Evolutionary conservation across 2,113 vertebrate species (phyloP).

Genomic region (Rhinopomastus cyanomelas): DNA sequence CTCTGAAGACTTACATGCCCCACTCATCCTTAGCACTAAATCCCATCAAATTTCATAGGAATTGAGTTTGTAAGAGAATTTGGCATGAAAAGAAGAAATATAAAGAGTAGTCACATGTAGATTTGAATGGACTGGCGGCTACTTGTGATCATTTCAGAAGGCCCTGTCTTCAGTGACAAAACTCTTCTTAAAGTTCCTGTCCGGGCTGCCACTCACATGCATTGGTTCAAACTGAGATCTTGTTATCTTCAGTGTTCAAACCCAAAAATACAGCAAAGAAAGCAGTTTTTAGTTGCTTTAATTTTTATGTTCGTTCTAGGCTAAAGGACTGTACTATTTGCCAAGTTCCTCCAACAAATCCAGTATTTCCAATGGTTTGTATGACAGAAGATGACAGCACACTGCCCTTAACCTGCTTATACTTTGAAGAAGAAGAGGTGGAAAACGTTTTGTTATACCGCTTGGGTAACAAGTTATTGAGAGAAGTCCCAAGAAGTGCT

Average conservation of each 20-base stretch:
- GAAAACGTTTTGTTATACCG: neutral
- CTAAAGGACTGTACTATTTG: neutral
- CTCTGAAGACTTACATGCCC: neutral
- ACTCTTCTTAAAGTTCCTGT: neutral
- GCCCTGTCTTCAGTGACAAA: neutral
- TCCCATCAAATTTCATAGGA: neutral
- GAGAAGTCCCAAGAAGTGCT: too few species aligned
- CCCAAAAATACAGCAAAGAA: neutral
- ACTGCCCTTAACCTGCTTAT: neutral
- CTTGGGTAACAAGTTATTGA: neutral
- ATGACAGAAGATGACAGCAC: neutral
- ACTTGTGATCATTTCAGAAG: neutral
- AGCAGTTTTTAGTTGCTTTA: neutral
- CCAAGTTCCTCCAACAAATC: neutral
- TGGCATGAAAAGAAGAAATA: neutral
- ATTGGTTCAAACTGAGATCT: neutral
- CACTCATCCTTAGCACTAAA: neutral
- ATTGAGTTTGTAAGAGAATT: neutral
- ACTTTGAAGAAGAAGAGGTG: neutral
- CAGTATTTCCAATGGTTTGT: neutral
- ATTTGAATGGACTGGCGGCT: neutral
- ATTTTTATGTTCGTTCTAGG: neutral
- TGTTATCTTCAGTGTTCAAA: neutral
- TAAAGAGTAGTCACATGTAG: neutral
- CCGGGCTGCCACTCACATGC: too few species aligned